Conservation (phyloP, 2,888 invertebrate species). For the Ommatoiulus sabulosus region DNA sequence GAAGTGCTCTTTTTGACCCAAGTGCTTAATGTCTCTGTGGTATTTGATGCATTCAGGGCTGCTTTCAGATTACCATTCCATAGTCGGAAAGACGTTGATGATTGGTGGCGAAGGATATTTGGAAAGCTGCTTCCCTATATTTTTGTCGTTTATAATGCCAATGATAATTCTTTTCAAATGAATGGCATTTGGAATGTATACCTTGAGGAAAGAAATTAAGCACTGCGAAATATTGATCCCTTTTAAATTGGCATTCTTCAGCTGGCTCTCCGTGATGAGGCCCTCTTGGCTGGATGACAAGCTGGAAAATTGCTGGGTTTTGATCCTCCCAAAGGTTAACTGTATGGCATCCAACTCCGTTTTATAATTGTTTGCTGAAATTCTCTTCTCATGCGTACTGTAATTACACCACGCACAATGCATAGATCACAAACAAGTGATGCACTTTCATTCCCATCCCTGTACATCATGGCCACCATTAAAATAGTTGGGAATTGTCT, state of each 20-base stretch:
- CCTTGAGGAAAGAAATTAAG: conserved; percentile 15
- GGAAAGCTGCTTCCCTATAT: neutral
- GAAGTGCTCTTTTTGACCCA: neutral
- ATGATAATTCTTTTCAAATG: neutral
- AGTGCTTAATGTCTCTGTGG: neutral
- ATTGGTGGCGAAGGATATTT: conserved; percentile 4
- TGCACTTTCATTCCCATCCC: conserved; percentile 31
- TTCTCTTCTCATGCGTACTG: conserved; percentile 17
- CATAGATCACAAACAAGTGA: conserved; percentile 40
- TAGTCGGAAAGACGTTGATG: neutral
- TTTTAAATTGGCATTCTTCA: conserved; percentile 14
- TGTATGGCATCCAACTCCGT: conserved; percentile 16
- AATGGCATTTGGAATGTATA: conserved; percentile 5
- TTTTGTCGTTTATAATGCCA: conserved; percentile 1
- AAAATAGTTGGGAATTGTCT: conserved; percentile 32
- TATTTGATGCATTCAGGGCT: neutral
- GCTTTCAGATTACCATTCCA: neutral
- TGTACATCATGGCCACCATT: neutral
- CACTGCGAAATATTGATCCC: conserved; percentile 13
- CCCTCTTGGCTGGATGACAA: conserved; percentile 11
- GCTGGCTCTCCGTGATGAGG: neutral
- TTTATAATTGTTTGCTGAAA: conserved; percentile 43
- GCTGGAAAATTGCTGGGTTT: conserved; percentile 5
- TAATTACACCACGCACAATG: conserved; percentile 1
- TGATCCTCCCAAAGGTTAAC: conserved; percentile 39